Conservation (phyloP, 2,113 vertebrate species). For the Cephalopterus ornatus region DNA sequence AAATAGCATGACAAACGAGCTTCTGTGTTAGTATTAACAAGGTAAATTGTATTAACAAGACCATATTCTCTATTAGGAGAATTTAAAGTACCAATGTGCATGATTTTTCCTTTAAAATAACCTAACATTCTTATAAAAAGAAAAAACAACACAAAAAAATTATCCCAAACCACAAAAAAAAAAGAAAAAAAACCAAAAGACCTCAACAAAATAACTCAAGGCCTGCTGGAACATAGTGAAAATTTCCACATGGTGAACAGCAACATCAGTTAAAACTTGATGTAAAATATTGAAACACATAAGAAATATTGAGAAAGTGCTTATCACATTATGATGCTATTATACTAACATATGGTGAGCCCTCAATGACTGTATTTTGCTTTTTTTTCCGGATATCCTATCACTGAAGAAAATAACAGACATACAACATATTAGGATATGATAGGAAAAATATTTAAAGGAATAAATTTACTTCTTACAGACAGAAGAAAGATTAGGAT, state of each 20-base stretch:
- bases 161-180: neutral
- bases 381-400: neutral
- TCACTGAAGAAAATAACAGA: neutral
- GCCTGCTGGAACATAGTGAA: neutral
- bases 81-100: neutral
- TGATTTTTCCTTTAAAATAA: neutral
- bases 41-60: neutral
- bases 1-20: neutral
- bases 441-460: neutral
- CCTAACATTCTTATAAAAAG: neutral
- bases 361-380: neutral
- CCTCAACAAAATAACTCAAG: neutral
- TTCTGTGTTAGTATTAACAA: neutral
- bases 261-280: neutral
- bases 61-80: neutral
- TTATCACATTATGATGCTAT: neutral
- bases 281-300: neutral
- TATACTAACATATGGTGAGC: neutral
- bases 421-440: neutral
- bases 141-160: rapidly evolving
- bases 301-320: neutral
- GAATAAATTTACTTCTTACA: neutral
- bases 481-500: neutral
- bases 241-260: neutral
- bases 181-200: rapidly evolving